Evolutionary conservation across 2,113 vertebrate genomes (phyloP), one percentile per base, ranked within the genome.

Genomic region (Saimiri boliviensis): DNA sequence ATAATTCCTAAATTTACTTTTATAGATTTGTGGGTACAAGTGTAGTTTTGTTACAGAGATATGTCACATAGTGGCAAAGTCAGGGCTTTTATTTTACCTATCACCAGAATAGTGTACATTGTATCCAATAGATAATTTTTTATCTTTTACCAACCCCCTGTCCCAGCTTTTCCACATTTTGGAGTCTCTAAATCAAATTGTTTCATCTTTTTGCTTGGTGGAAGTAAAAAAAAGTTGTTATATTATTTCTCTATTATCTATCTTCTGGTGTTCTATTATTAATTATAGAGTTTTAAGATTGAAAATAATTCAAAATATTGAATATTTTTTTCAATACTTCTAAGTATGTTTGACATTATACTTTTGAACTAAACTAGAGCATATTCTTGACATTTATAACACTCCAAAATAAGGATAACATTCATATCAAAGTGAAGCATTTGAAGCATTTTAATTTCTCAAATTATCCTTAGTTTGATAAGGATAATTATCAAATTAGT

Each of bases 171-270:
- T 27, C 27, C 60, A 32, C 12, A 32, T 63, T 30, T 63, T 63
- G 27, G 60, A 63, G 27, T 30, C 60, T 63, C 60, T 30, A 63
- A 32, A 63, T 14, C 60, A 30, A 30, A 63, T 30, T 2, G 94
- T 98, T 98, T 98, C 97, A 94, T 98, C 94, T 94, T 77, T 42
- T 96, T 96, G 88, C 89, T 98, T 97, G 98, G 90, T 93, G 93
- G 87, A 98, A 87, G 27, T 93, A 96, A 86, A 84, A 86, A 84
- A 2, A 92, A 98, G 96, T 97, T 58, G 97, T 89, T 35, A 52
- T 93, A 93, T 93, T 97, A 96, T 96, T 97, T 98, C 84, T 95
- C 73, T 96, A 70, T 0, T 1, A 97, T 47, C 86, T 49, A 70
- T 97, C 35, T 97, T 90, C 77, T 90, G 77, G 42, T 96, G 54